A percentile compares a stretch with the other conserved stretches of the same genome.
Evolutionary conservation across 1,140 invertebrate species (phyloP).

Genomic region (Bursaphelenchus mucronatus): DNA sequence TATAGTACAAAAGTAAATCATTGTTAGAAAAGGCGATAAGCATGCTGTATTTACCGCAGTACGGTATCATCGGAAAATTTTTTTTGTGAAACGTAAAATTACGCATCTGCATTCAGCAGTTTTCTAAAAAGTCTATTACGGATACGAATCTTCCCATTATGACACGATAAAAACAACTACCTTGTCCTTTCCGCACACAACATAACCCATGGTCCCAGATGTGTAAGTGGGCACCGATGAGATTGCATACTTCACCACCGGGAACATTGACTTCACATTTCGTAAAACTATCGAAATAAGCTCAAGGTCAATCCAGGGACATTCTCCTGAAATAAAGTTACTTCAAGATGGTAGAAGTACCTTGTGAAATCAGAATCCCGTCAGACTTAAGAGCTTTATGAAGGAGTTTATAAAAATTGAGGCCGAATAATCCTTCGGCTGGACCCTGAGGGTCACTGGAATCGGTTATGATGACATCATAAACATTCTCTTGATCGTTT

Average conservation of each 20-base stretch:
- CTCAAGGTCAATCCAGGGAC: constrained; percentile 78
- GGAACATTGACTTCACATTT: constrained; percentile 74
- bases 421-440: constrained; percentile 69
- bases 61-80: too few relatives aligned
- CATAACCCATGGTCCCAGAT: constrained; percentile 79
- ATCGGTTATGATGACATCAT: constrained; percentile 80
- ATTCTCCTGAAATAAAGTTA: constrained; percentile 70
- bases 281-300: constrained; percentile 73
- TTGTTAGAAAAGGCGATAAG: too few relatives aligned
- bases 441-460: constrained; percentile 88
- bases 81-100: too few relatives aligned
- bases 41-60: too few relatives aligned
- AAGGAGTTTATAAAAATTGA: constrained; percentile 82
- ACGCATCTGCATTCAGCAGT: not conserved
- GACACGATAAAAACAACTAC: too few relatives aligned
- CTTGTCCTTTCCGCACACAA: constrained; percentile 22
- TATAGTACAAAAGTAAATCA: too few relatives aligned
- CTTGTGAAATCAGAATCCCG: constrained; percentile 81
- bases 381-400: constrained; percentile 74
- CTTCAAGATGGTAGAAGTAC: constrained; percentile 49
- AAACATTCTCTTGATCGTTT: constrained; percentile 73
- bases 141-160: not conserved
- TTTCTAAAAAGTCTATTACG: constrained; percentile 6
- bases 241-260: constrained; percentile 73
- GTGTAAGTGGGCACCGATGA: constrained; percentile 88